Evolutionary conservation across 2,797 vertebrate species (phyloP).

Genomic region (Tapirus indicus): DNA sequence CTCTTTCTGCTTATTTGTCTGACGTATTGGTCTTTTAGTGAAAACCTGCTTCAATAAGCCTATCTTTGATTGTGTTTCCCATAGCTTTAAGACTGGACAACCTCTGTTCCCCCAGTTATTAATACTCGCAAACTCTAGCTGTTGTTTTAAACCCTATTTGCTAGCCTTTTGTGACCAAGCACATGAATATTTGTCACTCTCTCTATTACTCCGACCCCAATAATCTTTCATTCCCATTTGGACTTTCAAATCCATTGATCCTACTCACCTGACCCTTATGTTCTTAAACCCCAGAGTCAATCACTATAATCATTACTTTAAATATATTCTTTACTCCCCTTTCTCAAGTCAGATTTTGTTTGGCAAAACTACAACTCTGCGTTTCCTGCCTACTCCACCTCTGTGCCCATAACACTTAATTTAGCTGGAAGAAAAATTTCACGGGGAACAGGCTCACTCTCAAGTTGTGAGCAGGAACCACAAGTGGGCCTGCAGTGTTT

Average conservation of each 20-base stretch:
- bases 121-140: not conserved
- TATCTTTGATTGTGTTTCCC: not conserved
- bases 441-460: not conserved
- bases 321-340: not conserved
- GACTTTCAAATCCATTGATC: not conserved
- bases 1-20: not conserved
- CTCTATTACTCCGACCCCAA: not conserved
- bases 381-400: not conserved
- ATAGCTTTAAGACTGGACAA: not conserved
- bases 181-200: no score
- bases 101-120: not conserved
- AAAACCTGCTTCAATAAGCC: not conserved
- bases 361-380: not conserved
- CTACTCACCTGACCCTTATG: not conserved
- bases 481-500: not conserved
- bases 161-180: not conserved
- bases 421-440: not conserved
- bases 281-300: not conserved
- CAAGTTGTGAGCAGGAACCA: not conserved
- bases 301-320: not conserved
- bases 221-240: not conserved
- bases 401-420: not conserved
- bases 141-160: not conserved
- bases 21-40: not conserved
- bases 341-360: not conserved